phyloP scores from a whole-genome alignment of 2,888 invertebrate species.

The Omphaloscelis lunosa region DNA sequence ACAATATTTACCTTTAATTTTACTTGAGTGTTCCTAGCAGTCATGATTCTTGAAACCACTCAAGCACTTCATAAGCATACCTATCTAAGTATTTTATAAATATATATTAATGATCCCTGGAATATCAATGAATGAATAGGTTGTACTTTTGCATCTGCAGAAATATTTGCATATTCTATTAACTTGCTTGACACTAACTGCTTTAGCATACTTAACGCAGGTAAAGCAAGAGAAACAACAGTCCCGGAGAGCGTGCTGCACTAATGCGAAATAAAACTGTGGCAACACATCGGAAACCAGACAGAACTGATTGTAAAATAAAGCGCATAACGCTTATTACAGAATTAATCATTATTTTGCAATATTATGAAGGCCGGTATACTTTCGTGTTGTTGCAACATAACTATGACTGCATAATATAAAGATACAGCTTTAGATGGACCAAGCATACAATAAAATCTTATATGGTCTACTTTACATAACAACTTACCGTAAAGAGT shows the following conservation, averaged over 20 bases:
- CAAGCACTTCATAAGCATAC: slow-evolving; percentile 8
- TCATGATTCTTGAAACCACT: slow-evolving; percentile 30
- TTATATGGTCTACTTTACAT: slow-evolving; percentile 23
- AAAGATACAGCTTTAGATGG: slow-evolving; percentile 2
- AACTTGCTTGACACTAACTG: not conserved
- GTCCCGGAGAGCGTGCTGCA: slow-evolving; percentile 13
- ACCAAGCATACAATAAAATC: slow-evolving; percentile 7
- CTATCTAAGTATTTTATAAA: slow-evolving; percentile 21
- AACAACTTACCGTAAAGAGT: slow-evolving; percentile 7
- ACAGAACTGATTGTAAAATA: slow-evolving; percentile 10
- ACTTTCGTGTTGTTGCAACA: slow-evolving; percentile 31
- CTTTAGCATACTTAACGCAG: not conserved
- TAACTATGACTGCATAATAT: not conserved
- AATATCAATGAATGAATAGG: slow-evolving; percentile 1
- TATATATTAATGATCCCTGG: not conserved
- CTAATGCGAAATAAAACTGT: slow-evolving; percentile 24
- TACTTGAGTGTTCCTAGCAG: slow-evolving; percentile 15
- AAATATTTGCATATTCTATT: not conserved
- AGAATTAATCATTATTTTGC: slow-evolving; percentile 17
- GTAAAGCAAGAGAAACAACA: slow-evolving; percentile 18
- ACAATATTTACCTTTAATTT: slow-evolving; percentile 24
- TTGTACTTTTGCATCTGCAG: not conserved
- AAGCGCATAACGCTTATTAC: slow-evolving; percentile 5
- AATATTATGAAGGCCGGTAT: slow-evolving; percentile 26
- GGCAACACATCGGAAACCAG: slow-evolving; percentile 10